phyloP scores from a whole-genome alignment of 2,113 vertebrate species.

The Theristicus caerulescens region DNA sequence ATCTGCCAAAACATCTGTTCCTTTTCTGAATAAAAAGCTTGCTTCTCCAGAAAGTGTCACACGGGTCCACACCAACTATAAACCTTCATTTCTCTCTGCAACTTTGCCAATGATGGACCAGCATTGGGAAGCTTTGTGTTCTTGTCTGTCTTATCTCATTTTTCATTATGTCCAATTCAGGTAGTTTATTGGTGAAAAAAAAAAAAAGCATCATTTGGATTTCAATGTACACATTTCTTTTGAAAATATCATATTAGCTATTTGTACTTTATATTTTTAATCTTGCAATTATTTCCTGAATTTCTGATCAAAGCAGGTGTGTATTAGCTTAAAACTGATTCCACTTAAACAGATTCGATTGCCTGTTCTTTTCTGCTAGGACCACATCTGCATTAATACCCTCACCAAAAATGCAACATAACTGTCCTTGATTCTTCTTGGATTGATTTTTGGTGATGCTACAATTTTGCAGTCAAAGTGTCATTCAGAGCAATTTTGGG shows the following conservation, averaged over 20 bases:
- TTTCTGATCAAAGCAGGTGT: not conserved
- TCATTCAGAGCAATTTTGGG: not conserved
- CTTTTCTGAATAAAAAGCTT: conserved; percentile 69
- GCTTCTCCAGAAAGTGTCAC: conserved; percentile 65
- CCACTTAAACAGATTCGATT: not conserved
- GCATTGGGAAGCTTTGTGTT: not conserved
- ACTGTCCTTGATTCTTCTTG: not conserved
- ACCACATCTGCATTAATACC: not conserved
- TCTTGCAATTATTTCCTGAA: not conserved
- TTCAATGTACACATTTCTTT: not conserved
- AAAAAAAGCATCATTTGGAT: not conserved
- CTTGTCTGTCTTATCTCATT: conserved; percentile 18
- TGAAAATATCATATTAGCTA: not conserved
- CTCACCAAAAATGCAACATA: not conserved
- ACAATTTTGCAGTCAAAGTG: not conserved
- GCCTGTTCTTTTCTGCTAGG: not conserved
- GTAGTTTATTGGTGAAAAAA: not conserved
- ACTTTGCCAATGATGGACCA: conserved; percentile 23
- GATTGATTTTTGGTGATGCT: not conserved
- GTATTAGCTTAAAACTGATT: not conserved
- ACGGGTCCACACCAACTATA: conserved; percentile 43
- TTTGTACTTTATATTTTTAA: conserved; percentile 5
- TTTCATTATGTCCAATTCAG: not conserved
- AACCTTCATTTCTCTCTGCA: conserved; percentile 9
- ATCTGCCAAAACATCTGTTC: conserved; percentile 77